A percentile compares a stretch with the other conserved stretches of the same genome.
phyloP scores from a whole-genome alignment of 2,113 vertebrate genomes.

The Oreochromis niloticus region DNA sequence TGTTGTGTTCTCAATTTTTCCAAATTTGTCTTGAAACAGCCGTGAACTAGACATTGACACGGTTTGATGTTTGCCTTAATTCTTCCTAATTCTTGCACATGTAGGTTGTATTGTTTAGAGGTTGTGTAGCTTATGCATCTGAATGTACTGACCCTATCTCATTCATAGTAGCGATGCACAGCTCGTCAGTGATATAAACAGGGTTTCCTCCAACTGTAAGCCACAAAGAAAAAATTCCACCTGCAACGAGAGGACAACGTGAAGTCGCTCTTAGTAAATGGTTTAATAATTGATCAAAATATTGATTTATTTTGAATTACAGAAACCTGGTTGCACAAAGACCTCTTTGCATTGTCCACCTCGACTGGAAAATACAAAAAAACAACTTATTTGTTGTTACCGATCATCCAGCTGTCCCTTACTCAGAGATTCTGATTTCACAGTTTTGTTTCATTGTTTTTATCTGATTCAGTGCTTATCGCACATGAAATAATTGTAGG shows the following conservation, averaged over 20 bases:
- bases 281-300: background rate
- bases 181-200: fast-evolving
- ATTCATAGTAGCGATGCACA: fast-evolving
- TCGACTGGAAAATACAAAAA: background rate
- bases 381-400: background rate
- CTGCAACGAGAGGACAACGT: too few species aligned
- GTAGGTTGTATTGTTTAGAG: background rate
- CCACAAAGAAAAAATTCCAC: background rate
- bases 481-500: background rate
- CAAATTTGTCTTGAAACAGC: background rate
- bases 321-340: background rate
- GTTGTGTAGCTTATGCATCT: background rate
- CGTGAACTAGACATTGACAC: fast-evolving
- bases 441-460: background rate
- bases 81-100: background rate
- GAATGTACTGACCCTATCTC: background rate
- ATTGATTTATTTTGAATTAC: background rate
- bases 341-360: too few species aligned
- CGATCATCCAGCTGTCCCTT: background rate
- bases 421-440: background rate
- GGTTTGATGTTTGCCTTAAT: background rate
- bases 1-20: background rate
- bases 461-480: background rate
- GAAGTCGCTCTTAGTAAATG: background rate
- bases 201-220: fast-evolving